Evolutionary conservation across 2,797 vertebrate genomes (phyloP).

Genomic region (Odontamblyopus lacepedii): DNA sequence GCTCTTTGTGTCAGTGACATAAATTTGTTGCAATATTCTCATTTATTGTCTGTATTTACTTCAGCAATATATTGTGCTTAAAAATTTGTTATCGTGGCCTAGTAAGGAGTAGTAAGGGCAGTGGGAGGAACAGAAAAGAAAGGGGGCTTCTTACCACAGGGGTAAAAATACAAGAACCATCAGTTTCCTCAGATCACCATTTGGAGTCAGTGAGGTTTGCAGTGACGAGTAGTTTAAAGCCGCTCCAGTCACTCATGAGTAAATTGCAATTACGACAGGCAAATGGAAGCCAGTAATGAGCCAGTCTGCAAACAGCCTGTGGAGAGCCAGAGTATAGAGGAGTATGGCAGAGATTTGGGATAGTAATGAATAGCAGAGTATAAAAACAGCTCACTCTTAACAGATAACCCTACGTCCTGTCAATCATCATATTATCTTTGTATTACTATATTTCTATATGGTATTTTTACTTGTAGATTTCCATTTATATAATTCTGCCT

Average conservation of each 20-base stretch:
- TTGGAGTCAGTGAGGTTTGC: constrained; percentile 39
- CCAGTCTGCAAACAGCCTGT: constrained; percentile 24
- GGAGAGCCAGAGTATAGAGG: background rate
- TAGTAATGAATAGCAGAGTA: too few species aligned
- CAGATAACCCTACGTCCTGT: too few species aligned
- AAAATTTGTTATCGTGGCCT: too few species aligned
- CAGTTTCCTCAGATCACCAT: constrained; percentile 37
- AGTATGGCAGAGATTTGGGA: constrained; percentile 7
- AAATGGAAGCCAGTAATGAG: constrained; percentile 24
- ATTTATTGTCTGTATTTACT: too few species aligned
- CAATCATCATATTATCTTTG: too few species aligned
- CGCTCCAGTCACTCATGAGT: constrained; percentile 27
- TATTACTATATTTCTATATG: too few species aligned
- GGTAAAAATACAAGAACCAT: constrained; percentile 14
- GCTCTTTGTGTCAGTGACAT: too few species aligned
- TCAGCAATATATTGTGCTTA: too few species aligned
- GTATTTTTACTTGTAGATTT: too few species aligned
- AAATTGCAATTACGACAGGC: constrained; percentile 38
- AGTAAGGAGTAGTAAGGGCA: constrained; percentile 3
- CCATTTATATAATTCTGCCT: too few species aligned
- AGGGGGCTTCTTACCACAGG: constrained; percentile 16
- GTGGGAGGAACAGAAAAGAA: constrained; percentile 2
- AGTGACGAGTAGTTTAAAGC: constrained; percentile 17
- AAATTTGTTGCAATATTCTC: too few species aligned
- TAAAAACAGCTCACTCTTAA: too few species aligned